These are phyloP conservation scores for Eubasilissa regina DNA, from an alignment of 1,140 invertebrate species.

Conservation along the genomic window DNA sequence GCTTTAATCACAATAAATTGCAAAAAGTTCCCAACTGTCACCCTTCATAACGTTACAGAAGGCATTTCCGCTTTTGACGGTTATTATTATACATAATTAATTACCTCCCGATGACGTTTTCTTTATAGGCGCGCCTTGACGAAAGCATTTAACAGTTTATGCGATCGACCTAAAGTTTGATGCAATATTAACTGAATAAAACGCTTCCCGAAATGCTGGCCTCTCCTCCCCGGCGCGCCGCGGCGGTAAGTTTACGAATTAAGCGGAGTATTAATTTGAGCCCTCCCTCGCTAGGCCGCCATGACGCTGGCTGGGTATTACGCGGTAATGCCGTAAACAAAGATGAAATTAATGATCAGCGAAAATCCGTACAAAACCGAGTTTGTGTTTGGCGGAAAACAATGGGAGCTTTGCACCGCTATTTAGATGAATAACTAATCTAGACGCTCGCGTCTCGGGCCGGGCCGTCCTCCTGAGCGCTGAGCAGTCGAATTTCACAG, in stretches of 20 bases:
- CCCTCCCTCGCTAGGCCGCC: slow-evolving; percentile 33
- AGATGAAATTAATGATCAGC: slow-evolving; percentile 61
- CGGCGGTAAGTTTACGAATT: slow-evolving; percentile 48
- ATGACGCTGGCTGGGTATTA: slow-evolving; percentile 54
- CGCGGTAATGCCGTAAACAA: slow-evolving; percentile 60
- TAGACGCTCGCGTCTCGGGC: slow-evolving; percentile 46
- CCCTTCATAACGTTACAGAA: slow-evolving; percentile 53
- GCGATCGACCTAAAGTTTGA: slow-evolving; percentile 32
- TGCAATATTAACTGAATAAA: slow-evolving; percentile 51
- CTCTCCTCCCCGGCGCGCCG: background rate
- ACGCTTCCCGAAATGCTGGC: slow-evolving; percentile 31
- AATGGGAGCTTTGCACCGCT: slow-evolving; percentile 57
- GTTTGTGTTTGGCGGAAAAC: slow-evolving; percentile 58
- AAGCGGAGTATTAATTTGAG: slow-evolving; percentile 56
- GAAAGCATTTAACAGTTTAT: slow-evolving; percentile 31
- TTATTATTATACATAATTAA: slow-evolving; percentile 58
- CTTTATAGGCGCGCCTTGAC: slow-evolving; percentile 22
- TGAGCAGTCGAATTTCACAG: slow-evolving; percentile 45
- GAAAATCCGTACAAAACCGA: slow-evolving; percentile 61
- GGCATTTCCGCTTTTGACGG: slow-evolving; percentile 50
- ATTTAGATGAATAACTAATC: slow-evolving; percentile 59
- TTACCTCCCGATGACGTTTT: slow-evolving; percentile 45
- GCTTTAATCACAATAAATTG: slow-evolving; percentile 46
- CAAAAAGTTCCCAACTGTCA: slow-evolving; percentile 55
- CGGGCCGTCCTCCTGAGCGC: slow-evolving; percentile 28